Conservation (phyloP, 1,140 invertebrate genomes). For the Uloborus diversus region DNA sequence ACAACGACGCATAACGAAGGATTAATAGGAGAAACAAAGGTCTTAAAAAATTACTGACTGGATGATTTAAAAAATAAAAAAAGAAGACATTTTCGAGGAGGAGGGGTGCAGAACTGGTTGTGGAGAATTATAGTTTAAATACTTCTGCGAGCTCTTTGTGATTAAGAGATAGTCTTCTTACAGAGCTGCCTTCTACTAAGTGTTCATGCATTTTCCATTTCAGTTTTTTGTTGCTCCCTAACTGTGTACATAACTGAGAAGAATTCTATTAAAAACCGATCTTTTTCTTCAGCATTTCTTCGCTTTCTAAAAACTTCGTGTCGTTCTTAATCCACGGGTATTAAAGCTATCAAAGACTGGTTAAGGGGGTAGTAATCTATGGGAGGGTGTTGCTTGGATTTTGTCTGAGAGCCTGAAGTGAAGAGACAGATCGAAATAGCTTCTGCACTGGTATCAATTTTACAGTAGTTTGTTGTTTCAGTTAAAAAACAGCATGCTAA, state of each 20-base stretch:
- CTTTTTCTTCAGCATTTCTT: neutral
- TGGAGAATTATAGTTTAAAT: constrained; percentile 38
- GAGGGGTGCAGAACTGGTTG: neutral
- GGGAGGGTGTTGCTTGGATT: neutral
- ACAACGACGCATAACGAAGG: constrained; percentile 40
- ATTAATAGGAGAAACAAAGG: constrained; percentile 43
- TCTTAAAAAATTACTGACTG: constrained; percentile 51
- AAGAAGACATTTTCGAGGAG: neutral
- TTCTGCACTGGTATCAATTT: no score
- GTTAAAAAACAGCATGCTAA: no score
- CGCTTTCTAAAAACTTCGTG: neutral
- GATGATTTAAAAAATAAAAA: constrained; percentile 8
- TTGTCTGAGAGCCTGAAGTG: no score
- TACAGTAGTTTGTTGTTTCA: no score
- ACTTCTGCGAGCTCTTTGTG: constrained; percentile 17
- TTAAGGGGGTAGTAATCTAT: neutral
- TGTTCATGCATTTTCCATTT: neutral
- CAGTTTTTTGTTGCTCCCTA: neutral
- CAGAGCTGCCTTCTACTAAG: neutral
- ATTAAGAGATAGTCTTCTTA: constrained; percentile 22
- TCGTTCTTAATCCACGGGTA: neutral
- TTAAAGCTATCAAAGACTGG: neutral
- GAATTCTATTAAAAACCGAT: constrained; percentile 1
- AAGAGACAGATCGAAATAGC: no score
- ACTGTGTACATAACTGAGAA: neutral